Evolutionary conservation across 2,113 vertebrate species (phyloP), one percentile per base, ranked within the genome.

Genomic region (Tenrec ecaudatus): DNA sequence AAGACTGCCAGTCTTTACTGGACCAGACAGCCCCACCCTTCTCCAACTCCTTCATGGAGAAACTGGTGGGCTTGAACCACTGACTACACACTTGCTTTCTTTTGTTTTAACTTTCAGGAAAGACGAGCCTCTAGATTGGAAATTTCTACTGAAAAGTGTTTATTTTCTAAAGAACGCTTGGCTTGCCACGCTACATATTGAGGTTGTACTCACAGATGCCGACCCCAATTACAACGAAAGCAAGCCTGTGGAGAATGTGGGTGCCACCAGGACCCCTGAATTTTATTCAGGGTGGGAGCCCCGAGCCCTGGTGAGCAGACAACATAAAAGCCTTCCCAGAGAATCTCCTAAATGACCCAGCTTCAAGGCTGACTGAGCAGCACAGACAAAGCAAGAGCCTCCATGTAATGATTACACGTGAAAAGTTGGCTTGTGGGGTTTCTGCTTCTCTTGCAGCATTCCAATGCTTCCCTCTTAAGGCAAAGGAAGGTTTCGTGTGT

Each of bases 281-380:
- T 98, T 97, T 96, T 97, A 93, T 96, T 97, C 96, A 94, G 94
- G 64, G 89, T 96, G 95, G 95, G 90, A 95, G 53, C 93, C 91
- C 25, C 76, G n/a, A 94, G 83, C 90, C 91, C 86, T 95, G 27
- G 80, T 96, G 3, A 36, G 95, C 86, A 96, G 90, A 73, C 58
- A 82, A 94, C 66, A 40, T 80, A 88, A 95, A 96, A 95, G 29
- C 88, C 95, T 97, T 96, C 93, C 92, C 91, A 96, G 97, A 96
- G 95, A 91, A 82, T 95, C 94, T 95, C 78, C 89, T 97, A 98
- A 98, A 98, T 98, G 92, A 98, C 94, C 88, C 94, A 96, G 88
- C 96, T 95, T 98, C 96, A 96, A 95, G 97, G 96, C 94, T 97
- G 96, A 97, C 80, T 3, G 93, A 97, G 75, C 95, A 97, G 95